Evolutionary conservation across 2,888 invertebrate species (phyloP), one percentile per base, ranked within the genome.

Genomic region (Dasysyrphus albostriatus): DNA sequence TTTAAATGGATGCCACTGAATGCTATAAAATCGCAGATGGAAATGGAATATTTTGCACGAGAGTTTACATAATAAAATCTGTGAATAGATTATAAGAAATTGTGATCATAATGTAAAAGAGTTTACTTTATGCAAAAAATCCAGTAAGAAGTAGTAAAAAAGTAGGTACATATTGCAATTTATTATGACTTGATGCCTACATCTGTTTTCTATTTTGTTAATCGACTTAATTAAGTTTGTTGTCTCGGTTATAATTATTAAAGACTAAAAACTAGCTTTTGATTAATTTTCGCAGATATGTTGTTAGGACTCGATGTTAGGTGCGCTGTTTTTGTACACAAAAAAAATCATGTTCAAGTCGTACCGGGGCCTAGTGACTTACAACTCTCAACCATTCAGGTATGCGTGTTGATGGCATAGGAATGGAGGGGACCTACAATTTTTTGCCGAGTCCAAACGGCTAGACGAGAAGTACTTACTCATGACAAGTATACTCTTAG

Each of bases 1-100:
- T 80, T 37, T 59, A 84, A 72, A 84, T 81, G 84, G 72, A 81
- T 81, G 80, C 79, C 56, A 65, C 73, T 34, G 5, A 51, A 59
- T 39, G 14, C 37, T 78, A 49, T 61, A 67, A 67, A 65, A 72
- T 58, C 16, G 4, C 58, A 58, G 34, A 51, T 59, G 47, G 19
- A 49, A 54, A 83, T 78, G 73, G 16, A 42, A 63, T 63, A 74
- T 56, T 54, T 69, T 42, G 42, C 61, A 61, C 42, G 24, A 61
- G 24, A 61, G 61, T 61, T 61, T 61, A 42, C 61, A 61, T 61
- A 61, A 42, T 61, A 24, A 61, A 61, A 61, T 61, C 39, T 42
- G 42, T 61, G 54, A 44, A 56, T 44, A 42, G 12, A 44, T 24
- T 24, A 24, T 47, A 54, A 10, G 8, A 34, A 49, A 19, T 49